These are phyloP conservation scores for Mesoligia furuncula DNA, from an alignment of 2,888 invertebrate species.

Conservation along the genomic window DNA sequence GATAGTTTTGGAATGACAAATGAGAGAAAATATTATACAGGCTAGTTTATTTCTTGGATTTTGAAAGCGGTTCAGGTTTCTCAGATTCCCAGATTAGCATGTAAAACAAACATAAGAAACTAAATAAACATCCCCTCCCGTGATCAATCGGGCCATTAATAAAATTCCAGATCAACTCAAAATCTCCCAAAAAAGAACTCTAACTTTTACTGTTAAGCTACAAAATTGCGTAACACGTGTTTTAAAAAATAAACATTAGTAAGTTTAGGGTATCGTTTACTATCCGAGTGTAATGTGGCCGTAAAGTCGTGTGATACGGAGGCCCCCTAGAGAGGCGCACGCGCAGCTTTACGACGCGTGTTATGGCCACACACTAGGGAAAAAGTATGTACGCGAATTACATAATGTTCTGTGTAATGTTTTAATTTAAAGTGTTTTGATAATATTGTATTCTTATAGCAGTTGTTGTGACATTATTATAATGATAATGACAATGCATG, in stretches of 20 bases:
- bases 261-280: constrained; percentile 72
- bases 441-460: too few relatives aligned
- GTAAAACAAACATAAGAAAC: constrained; percentile 25
- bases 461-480: constrained; percentile 25
- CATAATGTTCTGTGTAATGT: constrained; percentile 30
- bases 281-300: constrained; percentile 70
- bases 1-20: constrained; percentile 11
- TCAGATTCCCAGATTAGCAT: constrained; percentile 27
- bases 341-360: constrained; percentile 71
- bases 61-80: neutral
- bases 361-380: constrained; percentile 37
- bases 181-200: neutral
- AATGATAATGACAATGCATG: constrained; percentile 19
- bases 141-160: constrained; percentile 56
- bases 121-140: constrained; percentile 28
- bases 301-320: constrained; percentile 78
- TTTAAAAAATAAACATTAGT: constrained; percentile 38
- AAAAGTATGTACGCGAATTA: constrained; percentile 37
- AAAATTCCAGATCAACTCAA: constrained; percentile 33
- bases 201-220: constrained; percentile 6
- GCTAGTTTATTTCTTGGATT: neutral
- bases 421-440: constrained; percentile 46
- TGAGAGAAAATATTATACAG: neutral
- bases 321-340: constrained; percentile 71
- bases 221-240: constrained; percentile 17